Conservation (phyloP, 2,888 invertebrate species). For the Entomobrya multifasciata region DNA sequence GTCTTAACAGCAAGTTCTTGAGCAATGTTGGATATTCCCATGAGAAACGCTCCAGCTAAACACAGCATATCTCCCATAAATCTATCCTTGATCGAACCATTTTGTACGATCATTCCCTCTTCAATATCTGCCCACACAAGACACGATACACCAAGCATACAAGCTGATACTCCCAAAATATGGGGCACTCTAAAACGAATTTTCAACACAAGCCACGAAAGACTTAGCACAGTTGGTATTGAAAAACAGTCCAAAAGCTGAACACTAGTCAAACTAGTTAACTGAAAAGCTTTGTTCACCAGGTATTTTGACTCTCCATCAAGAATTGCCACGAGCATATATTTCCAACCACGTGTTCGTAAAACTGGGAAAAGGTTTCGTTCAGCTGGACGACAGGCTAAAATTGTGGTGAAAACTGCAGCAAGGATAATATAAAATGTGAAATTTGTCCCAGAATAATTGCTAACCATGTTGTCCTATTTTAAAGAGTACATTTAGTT, state of each 20-base stretch:
- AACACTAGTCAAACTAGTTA: conserved; percentile 87
- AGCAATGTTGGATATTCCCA: conserved; percentile 89
- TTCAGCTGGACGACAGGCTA: conserved; percentile 87
- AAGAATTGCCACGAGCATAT: conserved; percentile 90
- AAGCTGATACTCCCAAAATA: conserved; percentile 89
- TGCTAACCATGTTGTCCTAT: conserved; percentile 88
- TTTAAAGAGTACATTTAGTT: too few species aligned
- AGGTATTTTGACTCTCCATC: conserved; percentile 94
- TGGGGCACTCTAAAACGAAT: conserved; percentile 87
- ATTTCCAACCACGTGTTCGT: conserved; percentile 86
- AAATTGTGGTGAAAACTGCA: conserved; percentile 88
- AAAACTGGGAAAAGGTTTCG: conserved; percentile 85
- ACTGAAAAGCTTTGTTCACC: conserved; percentile 90
- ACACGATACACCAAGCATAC: conserved; percentile 90
- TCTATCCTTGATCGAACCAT: conserved; percentile 84
- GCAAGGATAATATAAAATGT: conserved; percentile 90
- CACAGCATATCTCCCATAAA: conserved; percentile 92
- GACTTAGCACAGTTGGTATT: conserved; percentile 89
- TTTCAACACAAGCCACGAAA: conserved; percentile 89
- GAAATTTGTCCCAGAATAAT: conserved; percentile 89
- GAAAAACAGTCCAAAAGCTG: conserved; percentile 91
- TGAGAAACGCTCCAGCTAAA: conserved; percentile 88
- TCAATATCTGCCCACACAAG: conserved; percentile 92
- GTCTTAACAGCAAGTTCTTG: conserved; percentile 90
- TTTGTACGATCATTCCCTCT: conserved; percentile 64